Evolutionary conservation across 2,888 invertebrate genomes (phyloP).

Genomic region (Drosophila parthenogenetica): DNA sequence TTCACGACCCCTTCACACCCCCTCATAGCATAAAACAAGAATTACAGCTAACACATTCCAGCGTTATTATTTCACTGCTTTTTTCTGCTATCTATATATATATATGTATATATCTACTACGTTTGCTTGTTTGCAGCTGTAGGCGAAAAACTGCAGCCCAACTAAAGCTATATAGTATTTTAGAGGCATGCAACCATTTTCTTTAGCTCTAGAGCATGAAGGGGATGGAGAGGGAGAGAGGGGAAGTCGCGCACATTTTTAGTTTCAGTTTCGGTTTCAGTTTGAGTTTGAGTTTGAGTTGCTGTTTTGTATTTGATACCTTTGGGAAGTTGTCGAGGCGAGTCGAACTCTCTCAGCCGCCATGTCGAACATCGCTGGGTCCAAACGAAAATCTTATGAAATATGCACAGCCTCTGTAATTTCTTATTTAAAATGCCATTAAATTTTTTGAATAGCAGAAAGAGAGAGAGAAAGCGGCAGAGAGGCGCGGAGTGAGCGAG

Average conservation of each 20-base stretch:
- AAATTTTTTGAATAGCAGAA: slow-evolving; percentile 84
- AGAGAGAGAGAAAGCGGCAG: slow-evolving; percentile 25
- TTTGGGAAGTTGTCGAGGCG: slow-evolving; percentile 67
- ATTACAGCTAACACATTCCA: slow-evolving; percentile 78
- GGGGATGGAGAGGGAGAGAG: neutral
- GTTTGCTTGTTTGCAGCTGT: slow-evolving; percentile 33
- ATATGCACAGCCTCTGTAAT: slow-evolving; percentile 84
- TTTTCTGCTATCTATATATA: slow-evolving; percentile 32
- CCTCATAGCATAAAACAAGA: slow-evolving; percentile 62
- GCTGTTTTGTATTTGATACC: slow-evolving; percentile 73
- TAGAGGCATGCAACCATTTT: slow-evolving; percentile 68
- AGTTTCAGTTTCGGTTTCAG: slow-evolving; percentile 39
- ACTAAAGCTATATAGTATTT: slow-evolving; percentile 53
- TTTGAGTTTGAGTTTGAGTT: slow-evolving; percentile 52
- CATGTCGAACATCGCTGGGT: slow-evolving; percentile 65
- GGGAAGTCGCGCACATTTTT: slow-evolving; percentile 58
- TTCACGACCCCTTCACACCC: neutral
- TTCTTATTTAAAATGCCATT: slow-evolving; percentile 86
- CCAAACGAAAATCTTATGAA: slow-evolving; percentile 83
- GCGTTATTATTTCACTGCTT: slow-evolving; percentile 65
- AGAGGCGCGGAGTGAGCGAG: neutral
- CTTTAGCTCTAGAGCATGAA: slow-evolving; percentile 41
- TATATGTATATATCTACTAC: slow-evolving; percentile 18
- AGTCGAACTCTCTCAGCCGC: slow-evolving; percentile 46
- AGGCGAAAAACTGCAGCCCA: slow-evolving; percentile 63